Base-by-base conservation (phyloP, 1,140 invertebrate species). In the Drosophila bipectinata region DNA sequence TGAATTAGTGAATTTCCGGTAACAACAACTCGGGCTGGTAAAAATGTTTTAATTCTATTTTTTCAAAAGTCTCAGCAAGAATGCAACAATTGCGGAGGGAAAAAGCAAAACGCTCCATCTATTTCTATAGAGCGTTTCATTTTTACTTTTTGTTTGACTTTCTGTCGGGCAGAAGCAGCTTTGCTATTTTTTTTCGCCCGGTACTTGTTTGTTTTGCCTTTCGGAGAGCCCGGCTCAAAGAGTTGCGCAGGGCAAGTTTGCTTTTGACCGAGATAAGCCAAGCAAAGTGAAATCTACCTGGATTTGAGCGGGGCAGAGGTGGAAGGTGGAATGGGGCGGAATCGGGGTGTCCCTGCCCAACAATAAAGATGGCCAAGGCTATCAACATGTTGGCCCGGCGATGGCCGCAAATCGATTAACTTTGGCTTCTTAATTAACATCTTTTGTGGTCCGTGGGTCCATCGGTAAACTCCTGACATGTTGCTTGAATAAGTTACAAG, bases 361-460 rank as follows among this genome's bases (percentile, higher is more conserved):
- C 75, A 76, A 76, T 66, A 62, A 83, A 78, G 58, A 34, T 67
- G 41, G 28, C 58, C 62, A 28, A 51, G 77, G 71, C 54, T 45
- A 59, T 60, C 74, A 75, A 47, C 72, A 75, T 30, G 41, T 44
- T 44, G 41, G 15, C 41, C 41, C 15, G 41, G 15, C 15, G 14
- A 44, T 14, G 48, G 63, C 74, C 81, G 53, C 77, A 85, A 87
- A 87, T 81, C 81, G 82, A 87, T 85, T 85, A 81, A 87, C 82
- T 87, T 85, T 77, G 73, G 83, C 74, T 78, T 81, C 73, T 81
- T 80, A 85, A 87, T 85, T 85, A 87, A 80, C 82, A 81, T 66
- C 68, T 81, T 84, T 77, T 87, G 82, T 45, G 72, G 80, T 71
- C 21, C 47, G 15, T 48, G 59, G 67, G 49, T 61, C 24, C 37